phyloP scores from a whole-genome alignment of 2,113 vertebrate genomes.

The Calcarius ornatus region DNA sequence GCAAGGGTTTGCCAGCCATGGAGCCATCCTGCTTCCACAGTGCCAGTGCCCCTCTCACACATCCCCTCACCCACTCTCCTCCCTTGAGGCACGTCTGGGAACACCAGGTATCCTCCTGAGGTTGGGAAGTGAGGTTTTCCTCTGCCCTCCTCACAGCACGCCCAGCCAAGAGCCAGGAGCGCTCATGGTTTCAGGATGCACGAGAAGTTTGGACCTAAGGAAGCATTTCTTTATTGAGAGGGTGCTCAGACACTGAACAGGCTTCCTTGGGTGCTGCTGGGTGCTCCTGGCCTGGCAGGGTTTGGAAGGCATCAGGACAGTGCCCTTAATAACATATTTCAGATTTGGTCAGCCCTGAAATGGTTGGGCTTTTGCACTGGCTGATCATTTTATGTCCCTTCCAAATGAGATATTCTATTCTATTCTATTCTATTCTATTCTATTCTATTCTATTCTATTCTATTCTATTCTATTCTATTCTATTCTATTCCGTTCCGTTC shows the following conservation, averaged over 20 bases:
- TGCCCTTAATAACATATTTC: too few species aligned
- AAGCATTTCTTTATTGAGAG: background rate
- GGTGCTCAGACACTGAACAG: background rate
- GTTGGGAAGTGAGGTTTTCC: background rate
- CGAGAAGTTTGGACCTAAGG: background rate
- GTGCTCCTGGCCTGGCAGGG: background rate
- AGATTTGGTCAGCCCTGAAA: background rate
- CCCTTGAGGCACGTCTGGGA: background rate
- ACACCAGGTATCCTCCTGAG: background rate
- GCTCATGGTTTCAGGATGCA: background rate
- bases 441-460: background rate
- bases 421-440: background rate
- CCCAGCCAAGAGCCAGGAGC: background rate
- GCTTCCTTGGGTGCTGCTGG: background rate
- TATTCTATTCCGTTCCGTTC: background rate
- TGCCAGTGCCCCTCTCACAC: background rate
- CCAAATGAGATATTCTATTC: background rate
- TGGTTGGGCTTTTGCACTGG: background rate
- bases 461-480: too few species aligned
- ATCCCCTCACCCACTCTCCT: background rate
- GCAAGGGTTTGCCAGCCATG: background rate
- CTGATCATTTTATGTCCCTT: background rate
- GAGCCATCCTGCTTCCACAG: background rate
- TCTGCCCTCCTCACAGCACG: background rate
- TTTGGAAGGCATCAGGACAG: background rate